A percentile compares a stretch with the other conserved stretches of the same genome.
phyloP scores from a whole-genome alignment of 2,113 vertebrate genomes.

The Craseonycteris thonglongyai region DNA sequence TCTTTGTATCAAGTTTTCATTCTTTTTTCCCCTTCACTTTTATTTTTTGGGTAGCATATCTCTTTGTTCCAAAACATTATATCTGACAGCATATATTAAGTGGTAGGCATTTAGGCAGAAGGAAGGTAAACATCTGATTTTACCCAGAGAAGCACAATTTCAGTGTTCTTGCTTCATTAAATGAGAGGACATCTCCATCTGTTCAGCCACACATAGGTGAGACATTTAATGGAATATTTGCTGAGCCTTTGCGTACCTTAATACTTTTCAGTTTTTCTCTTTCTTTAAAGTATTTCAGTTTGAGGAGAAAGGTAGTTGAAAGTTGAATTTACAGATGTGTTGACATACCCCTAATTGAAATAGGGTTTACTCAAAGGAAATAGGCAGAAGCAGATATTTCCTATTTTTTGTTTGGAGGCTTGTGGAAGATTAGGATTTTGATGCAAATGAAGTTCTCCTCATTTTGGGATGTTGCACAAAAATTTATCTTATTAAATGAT shows the following conservation, averaged over 20 bases:
- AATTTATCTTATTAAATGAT: not conserved
- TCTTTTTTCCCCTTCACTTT: fast-evolving
- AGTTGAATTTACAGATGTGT: not conserved
- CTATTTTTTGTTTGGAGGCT: not conserved
- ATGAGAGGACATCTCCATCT: not conserved
- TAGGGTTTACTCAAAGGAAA: not conserved
- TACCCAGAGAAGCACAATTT: not conserved
- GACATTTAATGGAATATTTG: not conserved
- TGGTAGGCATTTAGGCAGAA: not conserved
- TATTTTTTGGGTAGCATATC: not conserved
- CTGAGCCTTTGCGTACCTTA: not conserved
- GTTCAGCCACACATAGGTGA: not conserved
- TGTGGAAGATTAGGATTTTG: not conserved
- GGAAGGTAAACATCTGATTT: not conserved
- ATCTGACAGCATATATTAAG: not conserved
- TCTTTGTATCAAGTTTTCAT: not conserved
- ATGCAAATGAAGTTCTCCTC: not conserved
- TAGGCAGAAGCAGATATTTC: not conserved
- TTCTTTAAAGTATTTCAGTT: not conserved
- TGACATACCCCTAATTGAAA: not conserved
- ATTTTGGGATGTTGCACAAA: not conserved
- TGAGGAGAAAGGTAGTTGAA: not conserved
- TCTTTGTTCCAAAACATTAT: not conserved
- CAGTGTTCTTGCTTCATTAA: not conserved
- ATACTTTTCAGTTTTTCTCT: not conserved